Percentiles rank a stretch among this genome's conserved stretches.
Conservation (phyloP, 2,113 vertebrate species). For the Pluvialis apricaria region DNA sequence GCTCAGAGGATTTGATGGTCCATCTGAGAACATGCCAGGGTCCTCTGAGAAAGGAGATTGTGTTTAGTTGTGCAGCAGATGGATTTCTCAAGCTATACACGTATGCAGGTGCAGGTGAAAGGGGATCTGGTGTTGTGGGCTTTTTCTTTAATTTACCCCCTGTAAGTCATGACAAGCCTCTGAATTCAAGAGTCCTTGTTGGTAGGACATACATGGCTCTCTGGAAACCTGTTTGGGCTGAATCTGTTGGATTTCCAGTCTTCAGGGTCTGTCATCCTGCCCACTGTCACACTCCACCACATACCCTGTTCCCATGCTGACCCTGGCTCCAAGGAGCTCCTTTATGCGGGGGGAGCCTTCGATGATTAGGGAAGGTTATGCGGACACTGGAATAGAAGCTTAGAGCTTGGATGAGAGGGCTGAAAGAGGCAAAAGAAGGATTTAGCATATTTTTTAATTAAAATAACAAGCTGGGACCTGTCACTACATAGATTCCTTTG, state of each 20-base stretch:
- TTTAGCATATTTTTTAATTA: conserved; percentile 66
- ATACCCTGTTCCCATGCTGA: neutral
- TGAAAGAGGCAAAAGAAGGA: conserved; percentile 48
- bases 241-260: neutral
- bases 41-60: neutral
- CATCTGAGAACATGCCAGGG: neutral
- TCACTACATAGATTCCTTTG: conserved; percentile 55
- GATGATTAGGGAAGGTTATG: neutral
- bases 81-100: neutral
- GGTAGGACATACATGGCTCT: fast-evolving
- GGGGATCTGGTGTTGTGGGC: too few species aligned
- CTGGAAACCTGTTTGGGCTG: neutral
- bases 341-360: neutral
- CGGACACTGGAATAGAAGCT: conserved; percentile 5
- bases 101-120: neutral
- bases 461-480: conserved; percentile 54
- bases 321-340: neutral
- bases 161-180: neutral
- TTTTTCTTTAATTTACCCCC: neutral
- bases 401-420: conserved; percentile 42
- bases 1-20: neutral
- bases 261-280: neutral
- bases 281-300: fast-evolving
- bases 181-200: neutral
- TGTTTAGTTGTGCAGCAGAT: neutral